These are phyloP conservation scores for Alauda arvensis DNA, from an alignment of 2,797 vertebrate genomes.

Conservation along the genomic window DNA sequence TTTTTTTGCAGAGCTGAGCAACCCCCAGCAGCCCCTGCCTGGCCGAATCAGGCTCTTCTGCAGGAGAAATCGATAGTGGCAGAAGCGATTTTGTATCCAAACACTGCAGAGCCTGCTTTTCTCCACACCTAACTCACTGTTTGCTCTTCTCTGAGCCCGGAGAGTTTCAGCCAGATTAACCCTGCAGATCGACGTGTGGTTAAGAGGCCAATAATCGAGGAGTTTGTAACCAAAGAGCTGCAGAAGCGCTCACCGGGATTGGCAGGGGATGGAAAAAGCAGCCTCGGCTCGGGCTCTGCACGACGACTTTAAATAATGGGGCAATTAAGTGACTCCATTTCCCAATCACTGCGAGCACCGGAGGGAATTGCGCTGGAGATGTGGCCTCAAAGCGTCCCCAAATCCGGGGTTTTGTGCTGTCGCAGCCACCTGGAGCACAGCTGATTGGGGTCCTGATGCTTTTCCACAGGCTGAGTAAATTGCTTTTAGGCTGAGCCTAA, in stretches of 20 bases:
- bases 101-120: not conserved
- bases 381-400: not conserved
- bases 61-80: not conserved
- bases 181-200: rapidly evolving
- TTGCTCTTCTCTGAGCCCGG: not conserved
- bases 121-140: not conserved
- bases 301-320: not conserved
- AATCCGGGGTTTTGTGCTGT: not conserved
- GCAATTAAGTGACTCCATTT: not conserved
- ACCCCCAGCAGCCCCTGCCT: not conserved
- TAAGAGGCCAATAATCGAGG: not conserved
- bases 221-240: not conserved
- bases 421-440: not conserved
- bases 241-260: not conserved
- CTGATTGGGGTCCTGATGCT: not conserved
- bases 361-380: not conserved
- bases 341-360: not conserved
- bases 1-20: not conserved
- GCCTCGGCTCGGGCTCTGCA: not conserved
- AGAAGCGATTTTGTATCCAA: constrained; percentile 15
- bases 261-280: not conserved
- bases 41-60: not conserved
- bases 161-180: not conserved
- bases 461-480: not conserved
- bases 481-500: not conserved